Conservation (phyloP, 2,113 vertebrate species). For the Acrocephalus arundinaceus region DNA sequence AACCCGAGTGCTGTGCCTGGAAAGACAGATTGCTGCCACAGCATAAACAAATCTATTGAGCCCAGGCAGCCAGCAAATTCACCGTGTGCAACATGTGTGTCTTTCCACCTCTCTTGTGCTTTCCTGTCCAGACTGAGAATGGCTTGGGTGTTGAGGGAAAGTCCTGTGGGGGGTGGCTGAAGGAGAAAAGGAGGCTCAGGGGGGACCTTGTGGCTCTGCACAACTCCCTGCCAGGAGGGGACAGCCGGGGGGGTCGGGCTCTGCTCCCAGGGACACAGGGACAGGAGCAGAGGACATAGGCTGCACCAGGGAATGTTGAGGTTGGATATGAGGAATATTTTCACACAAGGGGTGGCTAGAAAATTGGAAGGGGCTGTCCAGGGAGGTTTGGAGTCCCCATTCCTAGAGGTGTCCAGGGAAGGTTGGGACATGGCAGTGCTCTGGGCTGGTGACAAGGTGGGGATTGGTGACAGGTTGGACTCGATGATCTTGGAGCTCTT, state of each 20-base stretch:
- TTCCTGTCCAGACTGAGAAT: neutral
- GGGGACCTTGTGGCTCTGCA: neutral
- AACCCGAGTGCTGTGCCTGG: neutral
- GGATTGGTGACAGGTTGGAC: neutral
- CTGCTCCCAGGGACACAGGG: neutral
- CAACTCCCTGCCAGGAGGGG: neutral
- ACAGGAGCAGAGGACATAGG: too few species aligned
- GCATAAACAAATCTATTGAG: neutral
- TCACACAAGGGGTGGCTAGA: fast-evolving
- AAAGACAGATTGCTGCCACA: neutral
- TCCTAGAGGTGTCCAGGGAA: neutral
- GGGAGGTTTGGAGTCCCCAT: neutral
- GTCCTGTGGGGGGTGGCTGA: neutral
- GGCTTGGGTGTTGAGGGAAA: neutral
- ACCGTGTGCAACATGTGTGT: fast-evolving
- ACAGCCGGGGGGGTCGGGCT: fast-evolving
- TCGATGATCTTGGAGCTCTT: neutral
- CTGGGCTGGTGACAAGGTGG: neutral
- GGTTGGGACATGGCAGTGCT: neutral
- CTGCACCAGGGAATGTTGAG: neutral
- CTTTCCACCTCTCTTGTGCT: neutral
- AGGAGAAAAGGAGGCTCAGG: neutral
- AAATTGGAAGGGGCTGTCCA: neutral
- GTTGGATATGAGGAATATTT: neutral
- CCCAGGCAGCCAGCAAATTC: neutral